phyloP scores from a whole-genome alignment of 2,113 vertebrate species.

The Perca flavescens region DNA sequence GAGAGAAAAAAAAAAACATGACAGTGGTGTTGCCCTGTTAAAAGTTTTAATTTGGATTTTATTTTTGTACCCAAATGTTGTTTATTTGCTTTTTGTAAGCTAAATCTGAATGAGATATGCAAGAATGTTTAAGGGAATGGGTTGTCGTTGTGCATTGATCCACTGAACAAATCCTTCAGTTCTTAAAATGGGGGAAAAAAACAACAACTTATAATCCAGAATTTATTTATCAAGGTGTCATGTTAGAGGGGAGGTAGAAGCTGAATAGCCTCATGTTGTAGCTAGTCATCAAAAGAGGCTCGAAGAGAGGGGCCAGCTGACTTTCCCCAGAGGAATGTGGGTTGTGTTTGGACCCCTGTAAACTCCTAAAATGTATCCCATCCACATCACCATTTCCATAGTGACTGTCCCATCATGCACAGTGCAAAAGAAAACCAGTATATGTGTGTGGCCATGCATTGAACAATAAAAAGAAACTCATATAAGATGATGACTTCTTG shows the following conservation, averaged over 20 bases:
- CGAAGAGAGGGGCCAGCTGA: conserved; percentile 21
- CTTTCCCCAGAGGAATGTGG: conserved; percentile 45
- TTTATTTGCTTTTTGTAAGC: conserved; percentile 77
- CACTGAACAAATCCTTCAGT: conserved; percentile 47
- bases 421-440: conserved; percentile 77
- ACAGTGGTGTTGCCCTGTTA: conserved; percentile 48
- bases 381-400: conserved; percentile 76
- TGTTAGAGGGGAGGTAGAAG: conserved; percentile 23
- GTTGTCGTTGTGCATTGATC: conserved; percentile 44
- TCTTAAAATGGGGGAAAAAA: conserved; percentile 4
- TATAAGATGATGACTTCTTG: conserved; percentile 25
- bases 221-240: conserved; percentile 57
- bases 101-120: conserved; percentile 71
- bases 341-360: conserved; percentile 69
- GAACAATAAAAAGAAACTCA: conserved; percentile 81
- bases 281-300: conserved; percentile 9
- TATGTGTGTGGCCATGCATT: conserved; percentile 82
- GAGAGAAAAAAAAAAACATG: conserved; percentile 39
- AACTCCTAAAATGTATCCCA: conserved; percentile 64
- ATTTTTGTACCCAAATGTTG: conserved; percentile 83
- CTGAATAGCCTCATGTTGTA: conserved; percentile 42
- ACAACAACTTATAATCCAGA: conserved; percentile 25
- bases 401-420: conserved; percentile 80
- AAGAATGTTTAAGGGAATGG: conserved; percentile 65
- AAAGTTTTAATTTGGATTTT: conserved; percentile 84